phyloP scores from a whole-genome alignment of 2,113 vertebrate species.

The Forbesichthys papilliferus region DNA sequence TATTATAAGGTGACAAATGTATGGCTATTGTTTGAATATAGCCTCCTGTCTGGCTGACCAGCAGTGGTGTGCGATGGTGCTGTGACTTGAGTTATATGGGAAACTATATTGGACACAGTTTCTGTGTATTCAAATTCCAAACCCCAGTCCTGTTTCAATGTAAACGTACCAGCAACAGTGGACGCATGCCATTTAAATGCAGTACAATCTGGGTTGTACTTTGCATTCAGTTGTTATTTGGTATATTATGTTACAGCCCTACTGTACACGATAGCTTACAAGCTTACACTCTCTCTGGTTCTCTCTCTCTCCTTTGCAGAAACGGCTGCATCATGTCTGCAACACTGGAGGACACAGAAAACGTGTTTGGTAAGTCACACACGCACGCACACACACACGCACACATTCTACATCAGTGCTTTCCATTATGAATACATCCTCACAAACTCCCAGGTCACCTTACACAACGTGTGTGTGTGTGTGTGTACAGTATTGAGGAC shows the following conservation, averaged over 20 bases:
- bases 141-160: too few species aligned
- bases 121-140: too few species aligned
- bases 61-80: too few species aligned
- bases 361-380: constrained; percentile 16
- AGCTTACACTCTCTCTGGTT: neutral
- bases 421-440: neutral
- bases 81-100: too few species aligned
- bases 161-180: too few species aligned
- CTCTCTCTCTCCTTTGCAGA: neutral
- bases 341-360: constrained; percentile 6
- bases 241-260: neutral
- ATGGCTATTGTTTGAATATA: too few species aligned
- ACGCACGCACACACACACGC: constrained; percentile 10
- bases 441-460: neutral
- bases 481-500: neutral
- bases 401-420: neutral
- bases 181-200: too few species aligned
- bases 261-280: neutral
- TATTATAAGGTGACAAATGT: too few species aligned
- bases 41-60: too few species aligned
- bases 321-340: neutral
- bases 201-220: too few species aligned
- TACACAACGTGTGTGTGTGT: neutral
- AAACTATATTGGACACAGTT: too few species aligned
- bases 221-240: too few species aligned